Base-by-base conservation (phyloP, 1,140 invertebrate species). In the Bombus cullumanus region DNA sequence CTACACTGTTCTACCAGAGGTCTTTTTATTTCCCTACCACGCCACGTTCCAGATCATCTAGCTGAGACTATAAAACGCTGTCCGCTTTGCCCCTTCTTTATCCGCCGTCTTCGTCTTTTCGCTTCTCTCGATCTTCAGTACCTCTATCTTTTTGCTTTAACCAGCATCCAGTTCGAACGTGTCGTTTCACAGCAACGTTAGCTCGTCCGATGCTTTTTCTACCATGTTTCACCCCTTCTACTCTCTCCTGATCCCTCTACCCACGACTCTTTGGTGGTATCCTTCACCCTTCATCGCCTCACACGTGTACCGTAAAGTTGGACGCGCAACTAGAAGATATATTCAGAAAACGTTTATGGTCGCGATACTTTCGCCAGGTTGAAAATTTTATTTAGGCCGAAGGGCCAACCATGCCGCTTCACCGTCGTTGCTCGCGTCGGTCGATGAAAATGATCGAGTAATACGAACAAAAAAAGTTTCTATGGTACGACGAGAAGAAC, bases 11-110 rank as follows among this genome's bases (percentile, higher is more conserved):
- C 78, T 59, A 47, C 85, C 66, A 69, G 71, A 83, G 85, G 89
- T 85, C 85, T 92, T 92, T 93, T 93, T 93, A 94, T 93, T 92
- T 93, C 82, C 64, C 82, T 85, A 74, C 83, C 89, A 79, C 90
- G 91, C 83, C 89, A 79, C 90, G 91, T 95, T 94, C 91, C 90
- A 91, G 90, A 90, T 91, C 91, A 92, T 93, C 92, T 92, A 94
- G 87, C 86, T 76, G 73, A 79, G 87, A 83, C 90, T 89, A 93
- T 95, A 94, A 95, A 94, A 94, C 91, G 90, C 88, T 91, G 88
- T 83, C 84, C 85, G 88, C 81, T 41, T 91, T 88, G 39, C 78
- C 85, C 66, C 76, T 75, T 62, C 62, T 69, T n/a, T 25, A 34
- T 37, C 31, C 10, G 10, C 39, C 22, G 57, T 77, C 86, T 53